Evolutionary conservation across 92 coral and sea anemone species (phyloP).

Genomic region (Parazoanthus darwini): DNA sequence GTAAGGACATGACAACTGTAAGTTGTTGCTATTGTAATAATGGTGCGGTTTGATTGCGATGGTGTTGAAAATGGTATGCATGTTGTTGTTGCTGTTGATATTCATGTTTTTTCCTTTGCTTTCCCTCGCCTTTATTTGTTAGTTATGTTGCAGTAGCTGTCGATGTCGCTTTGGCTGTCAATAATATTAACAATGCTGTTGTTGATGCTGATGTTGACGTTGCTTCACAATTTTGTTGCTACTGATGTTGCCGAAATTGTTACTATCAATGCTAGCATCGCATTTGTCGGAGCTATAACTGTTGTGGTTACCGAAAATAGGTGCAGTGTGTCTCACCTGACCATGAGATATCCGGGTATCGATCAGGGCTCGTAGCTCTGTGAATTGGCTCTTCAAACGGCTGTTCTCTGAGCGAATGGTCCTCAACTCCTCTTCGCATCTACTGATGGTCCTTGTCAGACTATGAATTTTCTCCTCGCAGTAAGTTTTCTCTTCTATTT

Average conservation of each 20-base stretch:
- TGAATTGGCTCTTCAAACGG: conserved; percentile 63
- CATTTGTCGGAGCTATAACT: not conserved
- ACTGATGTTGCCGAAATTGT: not conserved
- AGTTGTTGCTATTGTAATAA: too few relatives aligned
- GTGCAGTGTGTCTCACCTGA: conserved; percentile 3
- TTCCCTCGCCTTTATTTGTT: too few relatives aligned
- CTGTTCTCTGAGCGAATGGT: conserved; percentile 65
- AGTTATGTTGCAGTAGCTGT: not conserved
- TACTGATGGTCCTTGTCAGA: conserved; percentile 50
- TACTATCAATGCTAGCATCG: not conserved
- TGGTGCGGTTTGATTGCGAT: too few relatives aligned
- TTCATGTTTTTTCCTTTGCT: too few relatives aligned
- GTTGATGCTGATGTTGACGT: not conserved
- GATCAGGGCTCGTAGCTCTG: conserved; percentile 61
- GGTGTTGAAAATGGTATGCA: too few relatives aligned
- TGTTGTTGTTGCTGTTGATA: too few relatives aligned
- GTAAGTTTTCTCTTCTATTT: conserved; percentile 55
- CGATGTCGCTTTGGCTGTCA: not conserved
- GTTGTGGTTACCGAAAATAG: not conserved
- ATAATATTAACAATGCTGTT: not conserved
- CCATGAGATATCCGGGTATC: conserved; percentile 45
- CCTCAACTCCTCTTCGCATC: conserved; percentile 68
- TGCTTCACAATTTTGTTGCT: not conserved
- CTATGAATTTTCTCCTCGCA: conserved; percentile 60
- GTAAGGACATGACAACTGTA: too few relatives aligned